A percentile compares a stretch with the other conserved stretches of the same genome.
These are phyloP conservation scores for Fistularia commersonii DNA, from an alignment of 2,797 vertebrate species.

Conservation along the genomic window DNA sequence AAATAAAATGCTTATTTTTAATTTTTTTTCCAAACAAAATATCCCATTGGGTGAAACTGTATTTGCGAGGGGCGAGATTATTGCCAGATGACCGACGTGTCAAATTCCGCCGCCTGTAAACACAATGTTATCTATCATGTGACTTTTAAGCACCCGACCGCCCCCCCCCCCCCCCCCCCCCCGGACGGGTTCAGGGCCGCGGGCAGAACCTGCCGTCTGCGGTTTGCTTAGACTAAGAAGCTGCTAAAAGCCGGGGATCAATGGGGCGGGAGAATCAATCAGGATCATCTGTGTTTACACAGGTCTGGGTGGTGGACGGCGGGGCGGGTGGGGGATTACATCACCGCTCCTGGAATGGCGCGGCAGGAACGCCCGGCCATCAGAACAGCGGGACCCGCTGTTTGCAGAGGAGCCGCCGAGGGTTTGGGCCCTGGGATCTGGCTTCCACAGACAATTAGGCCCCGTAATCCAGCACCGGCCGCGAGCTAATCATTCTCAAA, in stretches of 20 bases:
- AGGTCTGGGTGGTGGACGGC: too few relatives aligned
- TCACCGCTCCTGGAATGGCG: conserved; percentile 65
- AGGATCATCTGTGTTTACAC: conserved; percentile 70
- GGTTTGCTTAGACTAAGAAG: conserved; percentile 58
- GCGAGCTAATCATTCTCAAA: conserved; percentile 48
- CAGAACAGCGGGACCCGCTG: conserved; percentile 63
- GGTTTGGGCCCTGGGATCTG: conserved; percentile 39
- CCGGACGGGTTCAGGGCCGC: conserved; percentile 22
- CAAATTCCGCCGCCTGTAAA: too few relatives aligned
- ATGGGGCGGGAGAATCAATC: conserved; percentile 62
- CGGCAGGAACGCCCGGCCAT: conserved; percentile 63
- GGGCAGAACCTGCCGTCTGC: conserved; percentile 42
- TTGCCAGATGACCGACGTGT: too few relatives aligned
- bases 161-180: conserved; percentile 11
- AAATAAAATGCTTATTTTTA: too few relatives aligned
- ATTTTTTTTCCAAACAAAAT: too few relatives aligned
- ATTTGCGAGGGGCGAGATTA: too few relatives aligned
- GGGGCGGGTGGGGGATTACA: too few relatives aligned
- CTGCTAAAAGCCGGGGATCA: conserved; percentile 69
- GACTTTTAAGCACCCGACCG: not conserved
- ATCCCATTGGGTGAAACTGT: too few relatives aligned
- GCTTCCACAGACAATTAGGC: conserved; percentile 56
- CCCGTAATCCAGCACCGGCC: conserved; percentile 43
- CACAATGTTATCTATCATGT: too few relatives aligned
- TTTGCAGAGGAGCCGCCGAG: conserved; percentile 68